Base-by-base conservation (phyloP, 2,797 vertebrate genomes). In the Semaprochilodus insignis region DNA sequence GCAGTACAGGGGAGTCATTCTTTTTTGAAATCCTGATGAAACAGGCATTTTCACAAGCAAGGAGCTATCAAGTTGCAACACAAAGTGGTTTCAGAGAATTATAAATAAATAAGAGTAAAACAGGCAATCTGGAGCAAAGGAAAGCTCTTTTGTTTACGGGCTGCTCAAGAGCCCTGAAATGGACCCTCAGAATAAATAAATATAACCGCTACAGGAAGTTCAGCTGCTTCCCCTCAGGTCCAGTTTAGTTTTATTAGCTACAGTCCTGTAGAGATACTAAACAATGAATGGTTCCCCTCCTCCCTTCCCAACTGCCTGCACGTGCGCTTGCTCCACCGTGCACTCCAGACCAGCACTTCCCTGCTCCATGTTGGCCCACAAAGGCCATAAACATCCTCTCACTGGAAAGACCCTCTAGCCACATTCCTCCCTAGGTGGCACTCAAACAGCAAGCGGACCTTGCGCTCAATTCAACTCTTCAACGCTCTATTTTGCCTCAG, bases 161-260 rank as follows among this genome's bases (percentile, higher is more conserved):
- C 87, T 86, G 88, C 91, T 93, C 91, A 87, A 89, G 91, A 94
- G 93, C 93, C 91, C 92, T 92, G 91, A 93, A 91, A 91, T 84
- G 91, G 91, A 93, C 90, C 90, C 91, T 91, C 88, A 84, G 83
- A 92, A 93, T 94, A 95, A 94, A 95, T 94, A 94, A 95, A 95
- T 92, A 94, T 90, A 91, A 93, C 89, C 77, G 86, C 90, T 91
- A 92, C 93, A 95, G 94, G 94, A 95, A 94, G 94, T 95, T 93
- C 91, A 94, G 91, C 91, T 87, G 83, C 91, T 89, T 90, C 87
- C 92, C 94, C 93, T 84, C 89, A 88, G 92, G 93, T 91, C 89
- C 91, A 82, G 90, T 92, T 92, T 88, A 90, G 89, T 93, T 94
- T 94, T 94, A 95, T 95, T 93, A 95, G 92, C 91, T 91, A 87